A percentile compares a stretch with the other conserved stretches of the same genome.
These are phyloP conservation scores for Temnopleurus reevesii DNA, from an alignment of 53 echinoderm and acorn worm species.

Conservation along the genomic window DNA sequence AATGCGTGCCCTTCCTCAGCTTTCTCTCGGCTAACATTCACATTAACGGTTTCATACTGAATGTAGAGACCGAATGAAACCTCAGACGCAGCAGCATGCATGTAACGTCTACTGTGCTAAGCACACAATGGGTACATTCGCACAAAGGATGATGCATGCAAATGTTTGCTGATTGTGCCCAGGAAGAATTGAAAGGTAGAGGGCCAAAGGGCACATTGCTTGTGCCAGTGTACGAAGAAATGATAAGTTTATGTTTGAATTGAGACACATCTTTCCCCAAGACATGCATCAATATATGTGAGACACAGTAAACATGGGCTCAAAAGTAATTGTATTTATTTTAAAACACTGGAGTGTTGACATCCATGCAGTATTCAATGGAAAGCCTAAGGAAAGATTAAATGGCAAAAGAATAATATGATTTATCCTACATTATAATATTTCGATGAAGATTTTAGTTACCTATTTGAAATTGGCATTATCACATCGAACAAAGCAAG, in stretches of 20 bases:
- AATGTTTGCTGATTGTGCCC: conserved; percentile 30
- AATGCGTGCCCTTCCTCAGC: neutral
- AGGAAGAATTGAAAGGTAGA: neutral
- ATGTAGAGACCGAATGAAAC: neutral
- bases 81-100: neutral
- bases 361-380: too few species aligned
- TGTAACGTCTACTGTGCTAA: conserved; percentile 8
- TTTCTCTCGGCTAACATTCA: neutral
- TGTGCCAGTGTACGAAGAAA: neutral
- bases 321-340: neutral
- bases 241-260: conserved; percentile 6
- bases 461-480: too few species aligned
- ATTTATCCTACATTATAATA: too few species aligned
- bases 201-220: conserved; percentile 28
- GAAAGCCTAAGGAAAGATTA: too few species aligned
- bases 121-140: conserved; percentile 31
- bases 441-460: too few species aligned
- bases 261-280: neutral
- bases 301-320: neutral
- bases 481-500: too few species aligned
- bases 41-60: neutral
- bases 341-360: neutral
- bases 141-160: conserved; percentile 35
- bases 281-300: neutral
- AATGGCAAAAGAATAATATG: too few species aligned